phyloP scores from a whole-genome alignment of 92 coral and sea anemone genomes.

The Metridium senile region DNA sequence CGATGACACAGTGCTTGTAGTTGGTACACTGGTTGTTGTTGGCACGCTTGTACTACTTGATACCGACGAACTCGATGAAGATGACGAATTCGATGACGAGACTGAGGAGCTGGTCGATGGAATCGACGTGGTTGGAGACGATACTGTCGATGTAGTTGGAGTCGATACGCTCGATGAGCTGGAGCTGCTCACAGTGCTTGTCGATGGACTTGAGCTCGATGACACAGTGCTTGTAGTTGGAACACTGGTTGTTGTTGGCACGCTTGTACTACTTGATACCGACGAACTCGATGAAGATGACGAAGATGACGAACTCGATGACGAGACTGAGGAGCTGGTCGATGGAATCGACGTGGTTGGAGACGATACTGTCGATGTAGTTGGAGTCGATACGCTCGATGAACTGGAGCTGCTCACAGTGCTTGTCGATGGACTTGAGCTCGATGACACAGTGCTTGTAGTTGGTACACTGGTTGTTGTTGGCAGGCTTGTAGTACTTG shows the following conservation, averaged over 20 bases:
- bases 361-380: not conserved
- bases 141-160: constrained; percentile 3
- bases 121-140: not conserved
- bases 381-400: constrained; percentile 27
- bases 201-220: constrained; percentile 2
- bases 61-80: constrained; percentile 14
- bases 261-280: not conserved
- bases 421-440: constrained; percentile 16
- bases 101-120: constrained; percentile 26
- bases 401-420: constrained; percentile 21
- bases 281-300: constrained; percentile 32
- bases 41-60: constrained; percentile 8
- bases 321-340: not conserved
- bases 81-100: not conserved
- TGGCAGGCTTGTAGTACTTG: not conserved
- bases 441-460: constrained; percentile 12
- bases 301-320: constrained; percentile 8
- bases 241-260: constrained; percentile 3
- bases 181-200: not conserved
- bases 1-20: constrained; percentile 14
- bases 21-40: constrained; percentile 15
- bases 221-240: constrained; percentile 4
- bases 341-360: constrained; percentile 10
- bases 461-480: constrained; percentile 23
- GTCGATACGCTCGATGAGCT: constrained; percentile 13